These are phyloP conservation scores for Aleiodes sp. DNA, from an alignment of 1,140 invertebrate genomes.

Conservation along the genomic window DNA sequence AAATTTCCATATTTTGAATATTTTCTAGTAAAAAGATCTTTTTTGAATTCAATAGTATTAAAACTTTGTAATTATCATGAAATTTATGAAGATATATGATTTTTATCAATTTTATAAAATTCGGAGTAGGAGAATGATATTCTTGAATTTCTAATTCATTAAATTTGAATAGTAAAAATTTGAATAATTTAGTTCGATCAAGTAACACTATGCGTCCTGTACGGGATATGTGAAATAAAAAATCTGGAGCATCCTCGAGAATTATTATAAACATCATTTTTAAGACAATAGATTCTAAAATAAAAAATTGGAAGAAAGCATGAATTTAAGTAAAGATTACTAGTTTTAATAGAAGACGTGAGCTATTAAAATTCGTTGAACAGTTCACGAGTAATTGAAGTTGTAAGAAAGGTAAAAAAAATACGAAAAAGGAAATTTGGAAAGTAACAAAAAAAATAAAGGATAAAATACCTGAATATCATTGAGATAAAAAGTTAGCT, in stretches of 20 bases:
- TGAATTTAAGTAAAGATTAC: neutral
- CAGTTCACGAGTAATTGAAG: slow-evolving; percentile 14
- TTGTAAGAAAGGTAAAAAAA: neutral
- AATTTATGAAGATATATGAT: neutral
- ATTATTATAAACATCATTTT: no score
- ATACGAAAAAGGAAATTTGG: neutral
- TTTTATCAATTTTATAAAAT: neutral
- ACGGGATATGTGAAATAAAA: no score
- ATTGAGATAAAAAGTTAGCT: slow-evolving; percentile 79
- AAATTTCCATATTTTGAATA: no score
- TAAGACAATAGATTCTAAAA: no score
- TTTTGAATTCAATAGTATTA: no score
- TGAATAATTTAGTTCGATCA: no score
- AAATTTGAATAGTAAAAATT: no score
- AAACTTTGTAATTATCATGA: neutral
- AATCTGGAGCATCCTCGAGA: no score
- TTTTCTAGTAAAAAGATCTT: no score
- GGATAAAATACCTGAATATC: slow-evolving; percentile 73
- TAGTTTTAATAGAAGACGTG: neutral
- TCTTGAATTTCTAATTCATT: no score
- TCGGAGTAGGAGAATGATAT: no score
- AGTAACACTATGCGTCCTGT: no score
- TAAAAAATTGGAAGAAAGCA: neutral
- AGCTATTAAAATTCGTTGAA: neutral
- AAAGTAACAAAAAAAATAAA: neutral